Base-by-base conservation (phyloP, 2,113 vertebrate species). In the Myrmophylax atrothorax region DNA sequence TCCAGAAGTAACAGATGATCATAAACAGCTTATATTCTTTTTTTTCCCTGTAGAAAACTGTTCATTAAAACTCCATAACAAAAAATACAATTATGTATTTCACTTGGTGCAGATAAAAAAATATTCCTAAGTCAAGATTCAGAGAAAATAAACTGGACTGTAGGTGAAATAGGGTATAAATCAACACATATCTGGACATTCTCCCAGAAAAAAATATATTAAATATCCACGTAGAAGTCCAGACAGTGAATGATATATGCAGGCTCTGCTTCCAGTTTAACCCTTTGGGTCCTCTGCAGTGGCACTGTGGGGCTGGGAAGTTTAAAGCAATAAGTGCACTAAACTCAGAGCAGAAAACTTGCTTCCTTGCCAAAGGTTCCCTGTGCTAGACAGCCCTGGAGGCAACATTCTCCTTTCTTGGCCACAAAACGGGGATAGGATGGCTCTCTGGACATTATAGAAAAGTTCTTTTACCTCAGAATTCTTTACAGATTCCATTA, bases 1-100 rank as follows among this genome's bases (percentile, higher is more conserved):
- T 93, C 82, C 90, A 90, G 85, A 81, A 88, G 77, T 79, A 87
- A 66, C 67, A 96, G 91, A 87, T 91, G 84, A 91, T 87, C 52
- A 73, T 50, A 78, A 91, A 88, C 35, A 93, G n/a, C 38, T 88
- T 53, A 82, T 29, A 84, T 56, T 79, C 56, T 78, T 91, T 46
- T 66, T 70, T 91, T 80, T 42, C 15, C 40, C 72, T 68, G 22
- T 22, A 49, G 42, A 85, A 91, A 93, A 70, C 6, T 37, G n/a
- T 49, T 82, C 40, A 87, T 92, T 84, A 84, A 80, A 85, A 85
- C 46, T 26, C 31, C 44, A 7, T 73, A 79, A 46, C 28, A 46
- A 29, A 88, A 89, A 80, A 72, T 15, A 23, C 14, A 59, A 85
- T 70, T 63, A 18, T 64, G 23, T 53, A 40, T 83, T 85, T 77